A percentile compares a stretch with the other conserved stretches of the same genome.
phyloP scores from a whole-genome alignment of 2,888 invertebrate genomes.

The Sinodicranocentrus sp. region DNA sequence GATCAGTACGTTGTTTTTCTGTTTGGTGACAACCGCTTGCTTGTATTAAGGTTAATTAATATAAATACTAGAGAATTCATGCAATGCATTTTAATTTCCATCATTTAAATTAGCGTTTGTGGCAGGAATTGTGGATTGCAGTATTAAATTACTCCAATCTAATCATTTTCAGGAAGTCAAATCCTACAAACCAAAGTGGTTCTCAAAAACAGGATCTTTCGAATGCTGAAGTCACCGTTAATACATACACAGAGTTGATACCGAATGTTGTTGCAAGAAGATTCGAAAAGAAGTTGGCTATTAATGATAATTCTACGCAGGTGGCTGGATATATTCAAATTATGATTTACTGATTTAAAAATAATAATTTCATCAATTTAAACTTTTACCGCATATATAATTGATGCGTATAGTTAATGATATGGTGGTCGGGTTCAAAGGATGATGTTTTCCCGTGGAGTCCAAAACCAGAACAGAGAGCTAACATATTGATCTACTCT shows the following conservation, averaged over 20 bases:
- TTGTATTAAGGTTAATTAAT: conserved; percentile 71
- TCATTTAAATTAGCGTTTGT: too few relatives aligned
- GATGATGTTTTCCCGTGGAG: conserved; percentile 76
- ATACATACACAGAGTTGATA: conserved; percentile 69
- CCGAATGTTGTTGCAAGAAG: conserved; percentile 68
- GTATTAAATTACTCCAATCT: too few relatives aligned
- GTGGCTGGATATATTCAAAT: conserved; percentile 41
- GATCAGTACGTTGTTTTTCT: conserved; percentile 72
- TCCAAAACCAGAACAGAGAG: conserved; percentile 74
- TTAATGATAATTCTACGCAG: conserved; percentile 69
- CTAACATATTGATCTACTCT: conserved; percentile 73
- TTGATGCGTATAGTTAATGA: conserved; percentile 72
- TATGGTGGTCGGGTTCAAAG: conserved; percentile 75
- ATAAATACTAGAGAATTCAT: too few relatives aligned
- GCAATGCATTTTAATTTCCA: background rate
- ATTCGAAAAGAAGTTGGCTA: conserved; percentile 69
- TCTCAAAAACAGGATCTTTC: conserved; percentile 38
- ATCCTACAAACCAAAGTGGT: conserved; percentile 13
- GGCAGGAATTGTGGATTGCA: too few relatives aligned
- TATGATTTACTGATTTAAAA: background rate
- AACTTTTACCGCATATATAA: too few relatives aligned
- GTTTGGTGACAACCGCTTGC: conserved; percentile 73
- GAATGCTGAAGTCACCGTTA: conserved; percentile 72
- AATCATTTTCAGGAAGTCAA: too few relatives aligned
- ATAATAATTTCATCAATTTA: too few relatives aligned